These are phyloP conservation scores for Polyommatus iphigenia DNA, from an alignment of 2,888 invertebrate genomes.

Conservation along the genomic window DNA sequence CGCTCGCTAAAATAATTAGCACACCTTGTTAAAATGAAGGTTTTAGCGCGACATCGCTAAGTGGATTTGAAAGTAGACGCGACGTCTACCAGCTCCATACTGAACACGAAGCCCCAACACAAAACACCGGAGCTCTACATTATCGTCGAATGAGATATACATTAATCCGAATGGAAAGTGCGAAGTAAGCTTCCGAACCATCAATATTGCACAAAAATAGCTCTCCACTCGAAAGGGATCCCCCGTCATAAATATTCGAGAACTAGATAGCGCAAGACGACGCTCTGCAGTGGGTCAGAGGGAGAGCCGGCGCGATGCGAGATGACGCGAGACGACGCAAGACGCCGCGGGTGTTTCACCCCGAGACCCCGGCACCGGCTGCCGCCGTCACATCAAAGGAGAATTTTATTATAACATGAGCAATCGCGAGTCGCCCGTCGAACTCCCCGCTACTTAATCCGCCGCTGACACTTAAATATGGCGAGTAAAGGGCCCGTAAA, in stretches of 20 bases:
- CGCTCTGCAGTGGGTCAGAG: constrained; percentile 69
- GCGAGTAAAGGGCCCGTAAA: constrained; percentile 31
- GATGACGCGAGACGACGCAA: constrained; percentile 54
- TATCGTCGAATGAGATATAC: constrained; percentile 60
- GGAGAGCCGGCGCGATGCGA: constrained; percentile 52
- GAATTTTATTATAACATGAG: constrained; percentile 64
- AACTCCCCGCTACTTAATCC: constrained; percentile 59
- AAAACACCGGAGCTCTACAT: background rate
- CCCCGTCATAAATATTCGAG: constrained; percentile 71
- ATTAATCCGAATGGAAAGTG: constrained; percentile 58
- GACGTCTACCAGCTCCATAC: constrained; percentile 30
- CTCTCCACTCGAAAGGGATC: constrained; percentile 68
- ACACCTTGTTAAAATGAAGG: constrained; percentile 20
- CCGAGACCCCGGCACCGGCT: constrained; percentile 53
- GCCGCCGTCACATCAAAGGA: constrained; percentile 67
- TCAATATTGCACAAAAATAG: constrained; percentile 64
- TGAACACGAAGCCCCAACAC: background rate
- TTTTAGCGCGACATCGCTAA: constrained; percentile 52
- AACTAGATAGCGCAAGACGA: constrained; percentile 41
- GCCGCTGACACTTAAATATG: constrained; percentile 40
- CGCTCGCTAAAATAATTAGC: constrained; percentile 25
- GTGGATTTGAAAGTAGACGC: constrained; percentile 53
- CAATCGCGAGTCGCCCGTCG: constrained; percentile 53
- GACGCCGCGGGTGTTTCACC: constrained; percentile 57
- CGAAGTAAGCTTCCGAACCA: constrained; percentile 59